Base-by-base conservation (phyloP, 2,797 vertebrate genomes). In the Moxostoma hubbsi region DNA sequence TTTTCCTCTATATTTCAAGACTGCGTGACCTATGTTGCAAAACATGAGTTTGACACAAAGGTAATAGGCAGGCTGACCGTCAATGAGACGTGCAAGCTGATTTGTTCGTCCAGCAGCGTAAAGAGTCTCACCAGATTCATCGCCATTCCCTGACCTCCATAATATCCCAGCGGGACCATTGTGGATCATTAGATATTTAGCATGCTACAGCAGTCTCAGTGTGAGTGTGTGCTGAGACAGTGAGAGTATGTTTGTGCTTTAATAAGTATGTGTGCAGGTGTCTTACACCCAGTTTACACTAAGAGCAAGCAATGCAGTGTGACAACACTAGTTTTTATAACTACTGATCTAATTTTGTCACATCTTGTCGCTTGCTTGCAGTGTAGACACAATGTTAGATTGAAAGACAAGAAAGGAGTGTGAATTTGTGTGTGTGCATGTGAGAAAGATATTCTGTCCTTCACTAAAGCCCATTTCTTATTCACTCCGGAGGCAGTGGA, bases 391-490 rank as follows among this genome's bases (percentile, higher is more conserved):
- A 50, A 18, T 6, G 13, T 51, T 43, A 75, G 58, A 15, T 43
- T 9, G 36, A 62, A 69, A 66, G 65, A 74, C 6, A 12, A 69
- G 50, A 76, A 50, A n/a, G 73, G 73, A 7, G 43, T 50, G 55
- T 16, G 71, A 55, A 49, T 4, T 62, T 4, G 49, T 24, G 54
- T 13, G 64, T 0, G 50, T 2, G 15, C 10, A 55, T 61, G 80
- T 55, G 62, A 61, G 62, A 77, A 73, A 82, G 65, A 81, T 46
- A 77, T 64, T 73, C 78, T 75, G 68, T 86, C 80, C 80, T 79
- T 82, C 71, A 81, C 82, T 67, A 45, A 77, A 86, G 86, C 82
- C 85, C 85, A 88, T 87, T 86, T 86, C 86, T 83, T 85, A 85
- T 85, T 85, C 87, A 87, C 83, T 88, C 86, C 71, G 70, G 84